These are phyloP conservation scores for Todiramphus chloris DNA, from an alignment of 2,113 vertebrate species.

Conservation along the genomic window DNA sequence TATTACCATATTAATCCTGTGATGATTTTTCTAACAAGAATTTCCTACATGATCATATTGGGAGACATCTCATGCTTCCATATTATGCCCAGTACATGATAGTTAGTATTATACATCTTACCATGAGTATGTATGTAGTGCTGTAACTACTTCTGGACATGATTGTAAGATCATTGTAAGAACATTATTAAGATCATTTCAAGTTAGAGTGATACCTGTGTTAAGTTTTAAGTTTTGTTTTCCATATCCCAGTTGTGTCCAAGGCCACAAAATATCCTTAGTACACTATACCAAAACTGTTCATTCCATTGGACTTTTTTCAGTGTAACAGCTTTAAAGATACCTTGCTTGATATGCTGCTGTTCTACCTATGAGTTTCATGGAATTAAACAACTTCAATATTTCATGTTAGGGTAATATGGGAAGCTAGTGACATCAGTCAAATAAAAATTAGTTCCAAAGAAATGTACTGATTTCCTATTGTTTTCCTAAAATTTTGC, in stretches of 20 bases:
- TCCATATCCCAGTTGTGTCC: background rate
- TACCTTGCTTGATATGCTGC: background rate
- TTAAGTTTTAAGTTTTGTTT: background rate
- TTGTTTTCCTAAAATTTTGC: background rate
- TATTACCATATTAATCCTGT: background rate
- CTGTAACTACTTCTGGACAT: background rate
- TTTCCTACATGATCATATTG: background rate
- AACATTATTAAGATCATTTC: background rate
- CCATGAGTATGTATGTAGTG: background rate
- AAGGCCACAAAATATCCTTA: background rate
- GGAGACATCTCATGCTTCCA: background rate
- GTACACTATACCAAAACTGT: background rate
- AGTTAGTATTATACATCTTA: background rate
- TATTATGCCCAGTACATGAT: background rate
- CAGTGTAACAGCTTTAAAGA: background rate
- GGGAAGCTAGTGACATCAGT: background rate
- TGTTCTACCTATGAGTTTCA: background rate
- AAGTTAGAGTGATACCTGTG: background rate
- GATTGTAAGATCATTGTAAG: background rate
- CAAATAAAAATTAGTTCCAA: background rate
- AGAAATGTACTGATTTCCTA: background rate
- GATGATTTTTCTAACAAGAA: background rate
- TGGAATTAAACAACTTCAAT: background rate
- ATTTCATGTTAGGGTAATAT: background rate
- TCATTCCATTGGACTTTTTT: background rate